These are phyloP conservation scores for Nowickia ferox DNA, from an alignment of 2,888 invertebrate genomes.

Conservation along the genomic window DNA sequence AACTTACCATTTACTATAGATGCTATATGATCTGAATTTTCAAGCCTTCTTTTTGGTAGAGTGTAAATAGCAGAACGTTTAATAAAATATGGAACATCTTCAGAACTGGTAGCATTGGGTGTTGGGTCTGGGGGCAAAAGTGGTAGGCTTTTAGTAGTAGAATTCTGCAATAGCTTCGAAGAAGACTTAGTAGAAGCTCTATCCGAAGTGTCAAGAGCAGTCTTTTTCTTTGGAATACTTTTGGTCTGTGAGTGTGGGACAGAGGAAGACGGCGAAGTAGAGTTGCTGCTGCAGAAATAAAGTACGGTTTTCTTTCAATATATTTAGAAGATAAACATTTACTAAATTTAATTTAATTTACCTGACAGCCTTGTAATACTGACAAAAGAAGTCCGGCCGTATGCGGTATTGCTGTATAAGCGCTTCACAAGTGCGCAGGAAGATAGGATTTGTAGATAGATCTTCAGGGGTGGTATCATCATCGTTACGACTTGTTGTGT, in stretches of 20 bases:
- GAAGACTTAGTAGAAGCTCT: conserved; percentile 30
- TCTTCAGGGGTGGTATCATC: conserved; percentile 68
- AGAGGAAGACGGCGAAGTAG: conserved; percentile 73
- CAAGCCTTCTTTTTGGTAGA: conserved; percentile 77
- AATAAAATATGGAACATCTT: conserved; percentile 78
- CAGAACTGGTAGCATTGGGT: conserved; percentile 65
- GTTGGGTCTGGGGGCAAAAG: conserved; percentile 3
- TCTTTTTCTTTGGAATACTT: conserved; percentile 54
- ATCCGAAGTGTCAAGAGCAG: conserved; percentile 28
- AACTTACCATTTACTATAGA: conserved; percentile 50
- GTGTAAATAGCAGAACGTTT: conserved; percentile 82
- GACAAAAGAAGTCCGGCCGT: conserved; percentile 91
- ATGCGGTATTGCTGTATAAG: conserved; percentile 87
- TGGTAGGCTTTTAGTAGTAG: conserved; percentile 58
- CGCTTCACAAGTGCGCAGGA: conserved; percentile 85
- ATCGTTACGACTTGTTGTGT: not conserved
- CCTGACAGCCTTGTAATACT: conserved; percentile 85
- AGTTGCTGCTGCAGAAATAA: conserved; percentile 46
- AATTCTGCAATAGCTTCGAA: conserved; percentile 66
- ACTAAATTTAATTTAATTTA: conserved; percentile 75
- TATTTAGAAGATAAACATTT: not conserved
- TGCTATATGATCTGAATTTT: conserved; percentile 45
- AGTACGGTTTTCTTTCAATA: not conserved
- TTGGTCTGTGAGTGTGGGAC: conserved; percentile 57
- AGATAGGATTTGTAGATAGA: conserved; percentile 75